A percentile compares a stretch with the other conserved stretches of the same genome.
These are phyloP conservation scores for Trachymyrmex cornetzi DNA, from an alignment of 1,140 invertebrate genomes.

Conservation along the genomic window DNA sequence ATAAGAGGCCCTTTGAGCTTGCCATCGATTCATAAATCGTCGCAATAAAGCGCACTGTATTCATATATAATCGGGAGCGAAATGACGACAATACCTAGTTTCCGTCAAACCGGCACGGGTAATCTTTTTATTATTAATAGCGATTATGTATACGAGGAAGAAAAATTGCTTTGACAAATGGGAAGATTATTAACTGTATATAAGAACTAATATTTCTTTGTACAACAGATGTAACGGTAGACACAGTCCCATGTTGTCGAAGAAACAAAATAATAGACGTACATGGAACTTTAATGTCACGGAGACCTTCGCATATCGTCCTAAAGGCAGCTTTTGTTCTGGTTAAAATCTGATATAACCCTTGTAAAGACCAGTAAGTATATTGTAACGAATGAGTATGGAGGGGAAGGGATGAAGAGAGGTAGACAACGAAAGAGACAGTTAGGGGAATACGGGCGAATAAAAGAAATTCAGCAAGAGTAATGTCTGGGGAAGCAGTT, in stretches of 20 bases:
- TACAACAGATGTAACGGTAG: background rate
- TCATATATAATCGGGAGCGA: conserved; percentile 35
- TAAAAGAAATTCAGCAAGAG: conserved; percentile 85
- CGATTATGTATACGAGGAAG: conserved; percentile 15
- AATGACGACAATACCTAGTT: conserved; percentile 29
- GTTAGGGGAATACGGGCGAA: conserved; percentile 76
- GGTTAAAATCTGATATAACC: conserved; percentile 33
- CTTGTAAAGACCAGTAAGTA: conserved; percentile 30
- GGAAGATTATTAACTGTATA: conserved; percentile 15
- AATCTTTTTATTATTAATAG: conserved; percentile 60
- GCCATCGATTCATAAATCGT: conserved; percentile 67
- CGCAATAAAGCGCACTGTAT: background rate
- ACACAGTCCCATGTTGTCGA: background rate
- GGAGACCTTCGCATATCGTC: background rate
- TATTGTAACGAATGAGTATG: conserved; percentile 23
- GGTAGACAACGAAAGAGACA: conserved; percentile 46
- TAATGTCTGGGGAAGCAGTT: conserved; percentile 86
- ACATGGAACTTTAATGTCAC: conserved; percentile 14
- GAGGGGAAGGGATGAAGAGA: conserved; percentile 35
- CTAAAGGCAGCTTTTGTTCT: background rate
- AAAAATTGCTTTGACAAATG: conserved; percentile 5
- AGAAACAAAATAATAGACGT: background rate
- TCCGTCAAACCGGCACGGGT: background rate
- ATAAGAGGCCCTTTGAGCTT: conserved; percentile 61
- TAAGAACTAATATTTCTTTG: background rate